Evolutionary conservation across 2,888 invertebrate species (phyloP), one percentile per base, ranked within the genome.

Genomic region (Drosophila demipolita): DNA sequence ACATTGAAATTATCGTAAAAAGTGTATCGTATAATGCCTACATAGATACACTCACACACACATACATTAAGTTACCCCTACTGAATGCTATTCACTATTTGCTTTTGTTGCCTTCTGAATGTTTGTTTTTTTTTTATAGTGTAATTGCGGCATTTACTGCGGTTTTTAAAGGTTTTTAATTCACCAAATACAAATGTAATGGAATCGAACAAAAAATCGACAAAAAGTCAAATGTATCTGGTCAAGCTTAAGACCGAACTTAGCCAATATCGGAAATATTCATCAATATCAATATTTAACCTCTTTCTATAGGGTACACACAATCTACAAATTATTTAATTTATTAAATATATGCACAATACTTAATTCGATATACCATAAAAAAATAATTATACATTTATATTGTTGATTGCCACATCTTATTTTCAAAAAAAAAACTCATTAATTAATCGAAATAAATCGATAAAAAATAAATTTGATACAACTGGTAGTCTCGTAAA

Each of bases 1-100:
- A 78, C 86, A 88, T 83, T 86, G 86, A 88, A 80, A 73, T 73
- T 52, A 66, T 66, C 50, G 77, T 74, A 69, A 73, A 70, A 40
- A 66, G 50, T 29, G 23, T 66, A 61, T 49, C 54, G 55, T 20
- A 72, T 65, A 73, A 57, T 32, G 53, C 54, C 66, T 1, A 60
- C 23, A 33, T 32, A 32, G 29, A 36, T 23, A 55, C 15, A 53
- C 32, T 11, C 33, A 33, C 17, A 33, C 4, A 1, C 1, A 8
- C 9, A 33, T 29, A 12, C 33, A 20, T 29, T 38, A 29, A 8
- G 20, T 42, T 33, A 3, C 29, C n/a, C 54, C n/a, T 15, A 36
- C 26, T 53, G 17, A 20, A 20, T 54, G 49, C 33, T 23, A 35
- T 11, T 35, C 33, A 32, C n/a, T 29, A 23, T 50, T 29, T 66